phyloP scores from a whole-genome alignment of 2,797 vertebrate genomes.

The Oryzias sinensis region DNA sequence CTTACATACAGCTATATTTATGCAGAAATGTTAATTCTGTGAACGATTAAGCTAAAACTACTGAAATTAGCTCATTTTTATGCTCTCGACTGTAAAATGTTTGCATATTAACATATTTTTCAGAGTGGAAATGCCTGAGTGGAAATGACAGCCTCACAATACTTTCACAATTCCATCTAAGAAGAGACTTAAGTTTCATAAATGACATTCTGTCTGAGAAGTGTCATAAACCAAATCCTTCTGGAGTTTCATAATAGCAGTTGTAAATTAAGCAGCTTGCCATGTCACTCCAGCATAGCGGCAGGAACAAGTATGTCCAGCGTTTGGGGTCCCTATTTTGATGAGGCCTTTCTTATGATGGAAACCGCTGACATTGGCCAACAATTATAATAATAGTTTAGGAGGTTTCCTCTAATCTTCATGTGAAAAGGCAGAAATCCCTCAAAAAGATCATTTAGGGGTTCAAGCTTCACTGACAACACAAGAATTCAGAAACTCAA shows the following conservation, averaged over 20 bases:
- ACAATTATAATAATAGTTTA: not conserved
- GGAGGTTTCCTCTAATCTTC: not conserved
- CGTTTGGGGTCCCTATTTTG: slow-evolving; percentile 62
- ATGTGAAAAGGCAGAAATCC: not conserved
- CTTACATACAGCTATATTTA: no score
- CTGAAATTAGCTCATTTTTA: no score
- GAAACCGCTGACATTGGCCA: not conserved
- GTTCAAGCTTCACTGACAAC: slow-evolving; percentile 16
- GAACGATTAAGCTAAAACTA: no score
- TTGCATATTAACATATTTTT: no score
- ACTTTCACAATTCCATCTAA: not conserved
- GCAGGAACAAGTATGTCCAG: slow-evolving; percentile 51
- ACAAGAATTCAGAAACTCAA: slow-evolving; percentile 34
- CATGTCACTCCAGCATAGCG: slow-evolving; percentile 35
- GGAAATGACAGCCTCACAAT: not conserved
- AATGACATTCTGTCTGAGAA: slow-evolving; percentile 4
- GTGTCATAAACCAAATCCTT: slow-evolving; percentile 34
- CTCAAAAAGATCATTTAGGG: slow-evolving; percentile 17
- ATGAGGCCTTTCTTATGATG: slow-evolving; percentile 23
- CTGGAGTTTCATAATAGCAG: slow-evolving; percentile 41
- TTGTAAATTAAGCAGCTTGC: slow-evolving; percentile 43
- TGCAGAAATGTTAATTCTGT: no score
- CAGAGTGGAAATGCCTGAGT: not conserved
- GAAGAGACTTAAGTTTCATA: slow-evolving; percentile 3
- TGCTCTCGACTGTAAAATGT: no score